Base-by-base conservation (phyloP, 2,113 vertebrate species). In the Cottus gobio region DNA sequence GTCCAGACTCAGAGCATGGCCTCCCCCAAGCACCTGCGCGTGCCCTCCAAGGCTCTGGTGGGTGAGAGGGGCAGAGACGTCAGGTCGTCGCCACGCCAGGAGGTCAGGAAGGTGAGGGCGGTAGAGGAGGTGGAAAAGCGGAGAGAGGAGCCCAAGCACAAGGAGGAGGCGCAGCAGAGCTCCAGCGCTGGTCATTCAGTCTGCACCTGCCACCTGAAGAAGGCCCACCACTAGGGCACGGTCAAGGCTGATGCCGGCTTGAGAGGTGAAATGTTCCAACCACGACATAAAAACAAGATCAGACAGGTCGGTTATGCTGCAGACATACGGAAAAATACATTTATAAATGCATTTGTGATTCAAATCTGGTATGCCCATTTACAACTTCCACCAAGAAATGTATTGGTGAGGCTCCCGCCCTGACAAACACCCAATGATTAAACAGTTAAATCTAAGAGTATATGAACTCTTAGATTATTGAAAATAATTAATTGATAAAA, bases 1-100 rank as follows among this genome's bases (percentile, higher is more conserved):
- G 91, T 98, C 37, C 96, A 97, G 85, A 95, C 91, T 0, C 96
- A 96, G 87, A 95, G 96, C 87, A 89, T 95, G 2, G 90, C 95
- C 0, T 96, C 95, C 0, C 95, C 96, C 26, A 98, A 97, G 90
- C 96, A 93, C 90, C 95, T 97, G 85, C 96, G 95, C 77, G 84
- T 91, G 0, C 97, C 96, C 0, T 76, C 81, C 60, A 96, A 96
- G 65, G 94, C 79, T 0, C 73, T 91, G 5, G 84, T 89, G 18
- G 92, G 95, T 5, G 92, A 95, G 0, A 95, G 84, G 0, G 94
- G 94, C 5, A 87, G 92, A 37, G 95, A 95, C 0, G 87, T 93
- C 60, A 85, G 60, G 77, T 91, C 80, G 22, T 80, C 88, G 0
- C 52, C 4, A 20, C 88, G 74, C 28, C 91, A 92, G 76, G 93